Evolutionary conservation across 2,888 invertebrate genomes (phyloP).

Genomic region (Galerucella pusilla): DNA sequence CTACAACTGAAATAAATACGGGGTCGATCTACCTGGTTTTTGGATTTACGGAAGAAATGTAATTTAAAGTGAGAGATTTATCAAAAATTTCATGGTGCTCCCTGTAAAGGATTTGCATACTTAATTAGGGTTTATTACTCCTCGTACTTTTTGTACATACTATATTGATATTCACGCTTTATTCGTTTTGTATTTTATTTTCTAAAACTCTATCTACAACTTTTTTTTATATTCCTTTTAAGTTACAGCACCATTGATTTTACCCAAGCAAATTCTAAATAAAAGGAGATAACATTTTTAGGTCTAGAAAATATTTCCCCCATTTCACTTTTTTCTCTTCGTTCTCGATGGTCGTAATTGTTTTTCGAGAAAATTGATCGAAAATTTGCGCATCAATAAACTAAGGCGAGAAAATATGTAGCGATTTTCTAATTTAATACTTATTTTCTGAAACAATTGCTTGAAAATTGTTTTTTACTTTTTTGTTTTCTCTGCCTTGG

Average conservation of each 20-base stretch:
- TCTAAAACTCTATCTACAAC: not conserved
- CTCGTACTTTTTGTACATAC: no score
- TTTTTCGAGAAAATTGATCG: slow-evolving; percentile 35
- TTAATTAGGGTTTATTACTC: no score
- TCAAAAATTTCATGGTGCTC: no score
- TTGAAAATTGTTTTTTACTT: slow-evolving; percentile 23
- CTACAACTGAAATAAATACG: no score
- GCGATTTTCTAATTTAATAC: slow-evolving; percentile 33
- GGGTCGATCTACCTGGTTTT: no score
- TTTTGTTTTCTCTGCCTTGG: not conserved
- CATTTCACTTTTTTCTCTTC: slow-evolving; percentile 1
- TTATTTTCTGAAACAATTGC: slow-evolving; percentile 21
- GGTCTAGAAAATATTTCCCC: slow-evolving; percentile 13
- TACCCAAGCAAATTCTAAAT: slow-evolving; percentile 13
- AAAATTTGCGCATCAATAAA: slow-evolving; percentile 33
- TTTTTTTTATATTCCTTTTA: not conserved
- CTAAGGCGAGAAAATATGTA: slow-evolving; percentile 24
- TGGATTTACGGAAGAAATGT: no score
- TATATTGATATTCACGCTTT: not conserved
- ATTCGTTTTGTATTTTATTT: not conserved
- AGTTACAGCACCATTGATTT: slow-evolving; percentile 15
- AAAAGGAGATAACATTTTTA: slow-evolving; percentile 17
- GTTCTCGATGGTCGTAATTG: slow-evolving; percentile 26
- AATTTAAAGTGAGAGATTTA: no score
- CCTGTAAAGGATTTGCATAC: no score